These are phyloP conservation scores for Pygoscelis adeliae DNA, from an alignment of 2,113 vertebrate species.

Conservation along the genomic window DNA sequence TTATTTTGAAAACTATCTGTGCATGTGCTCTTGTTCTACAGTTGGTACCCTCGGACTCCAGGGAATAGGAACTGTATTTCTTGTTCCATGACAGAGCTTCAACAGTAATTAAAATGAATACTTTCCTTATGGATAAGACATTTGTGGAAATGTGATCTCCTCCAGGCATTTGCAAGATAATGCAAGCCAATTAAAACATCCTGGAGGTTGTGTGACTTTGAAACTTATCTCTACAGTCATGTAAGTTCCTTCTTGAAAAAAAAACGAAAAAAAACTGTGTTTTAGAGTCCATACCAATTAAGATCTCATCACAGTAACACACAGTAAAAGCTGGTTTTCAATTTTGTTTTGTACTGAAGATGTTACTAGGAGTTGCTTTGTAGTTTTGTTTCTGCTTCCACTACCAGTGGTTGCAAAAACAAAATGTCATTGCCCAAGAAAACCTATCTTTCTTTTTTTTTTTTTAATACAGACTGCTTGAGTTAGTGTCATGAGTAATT, in stretches of 20 bases:
- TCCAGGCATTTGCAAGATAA: not conserved
- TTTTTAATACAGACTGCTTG: not conserved
- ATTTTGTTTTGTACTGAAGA: not conserved
- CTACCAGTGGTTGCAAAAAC: not conserved
- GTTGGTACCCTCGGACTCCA: not conserved
- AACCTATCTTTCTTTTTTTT: not conserved
- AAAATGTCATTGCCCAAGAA: not conserved
- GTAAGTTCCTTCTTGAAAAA: not conserved
- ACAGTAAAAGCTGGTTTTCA: not conserved
- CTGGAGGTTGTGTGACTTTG: not conserved
- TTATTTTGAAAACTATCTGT: not conserved
- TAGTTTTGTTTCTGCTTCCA: not conserved
- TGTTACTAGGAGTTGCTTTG: not conserved
- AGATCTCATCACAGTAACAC: not conserved
- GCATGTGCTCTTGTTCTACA: not conserved
- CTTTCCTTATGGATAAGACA: not conserved
- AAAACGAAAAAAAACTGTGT: fast-evolving
- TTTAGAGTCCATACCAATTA: not conserved
- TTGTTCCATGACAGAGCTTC: not conserved
- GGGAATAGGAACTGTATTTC: not conserved
- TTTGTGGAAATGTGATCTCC: not conserved
- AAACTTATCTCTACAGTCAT: not conserved
- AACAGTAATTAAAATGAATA: not conserved
- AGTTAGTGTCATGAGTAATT: not conserved
- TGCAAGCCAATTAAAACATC: not conserved